phyloP scores from a whole-genome alignment of 2,888 invertebrate species.

The Lochmaea capreae region DNA sequence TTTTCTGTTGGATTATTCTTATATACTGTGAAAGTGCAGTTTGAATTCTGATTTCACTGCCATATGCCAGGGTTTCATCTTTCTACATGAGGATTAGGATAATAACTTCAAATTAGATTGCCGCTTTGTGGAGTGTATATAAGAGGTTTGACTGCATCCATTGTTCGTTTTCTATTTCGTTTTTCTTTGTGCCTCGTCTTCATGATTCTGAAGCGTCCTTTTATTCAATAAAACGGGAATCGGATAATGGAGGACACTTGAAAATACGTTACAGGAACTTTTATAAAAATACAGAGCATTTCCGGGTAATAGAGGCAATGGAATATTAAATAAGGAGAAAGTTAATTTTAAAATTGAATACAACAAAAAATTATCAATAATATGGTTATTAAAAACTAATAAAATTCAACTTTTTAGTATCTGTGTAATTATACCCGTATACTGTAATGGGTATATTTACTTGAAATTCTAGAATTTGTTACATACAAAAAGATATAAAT shows the following conservation, averaged over 20 bases:
- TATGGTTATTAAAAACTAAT: no score
- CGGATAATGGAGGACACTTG: conserved; percentile 4
- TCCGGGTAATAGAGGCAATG: neutral
- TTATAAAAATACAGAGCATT: neutral
- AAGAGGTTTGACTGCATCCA: conserved; percentile 19
- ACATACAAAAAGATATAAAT: no score
- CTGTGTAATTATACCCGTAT: no score
- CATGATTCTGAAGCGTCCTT: conserved; percentile 10
- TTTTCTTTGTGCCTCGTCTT: neutral
- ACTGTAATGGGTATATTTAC: no score
- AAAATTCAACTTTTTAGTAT: no score
- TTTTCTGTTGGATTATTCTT: conserved; percentile 33
- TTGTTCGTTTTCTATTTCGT: conserved; percentile 18
- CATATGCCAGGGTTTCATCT: conserved; percentile 41
- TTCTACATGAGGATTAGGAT: conserved; percentile 33
- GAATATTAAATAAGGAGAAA: neutral
- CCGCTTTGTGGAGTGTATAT: conserved; percentile 31
- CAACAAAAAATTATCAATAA: neutral
- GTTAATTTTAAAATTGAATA: neutral
- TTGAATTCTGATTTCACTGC: conserved; percentile 40
- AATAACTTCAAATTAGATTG: conserved; percentile 13
- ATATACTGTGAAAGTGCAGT: conserved; percentile 44
- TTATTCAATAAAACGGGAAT: neutral
- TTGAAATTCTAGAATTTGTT: no score
- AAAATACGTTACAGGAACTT: neutral